Evolutionary conservation across 2,797 vertebrate species (phyloP).

Genomic region (Manis crassicaudata): DNA sequence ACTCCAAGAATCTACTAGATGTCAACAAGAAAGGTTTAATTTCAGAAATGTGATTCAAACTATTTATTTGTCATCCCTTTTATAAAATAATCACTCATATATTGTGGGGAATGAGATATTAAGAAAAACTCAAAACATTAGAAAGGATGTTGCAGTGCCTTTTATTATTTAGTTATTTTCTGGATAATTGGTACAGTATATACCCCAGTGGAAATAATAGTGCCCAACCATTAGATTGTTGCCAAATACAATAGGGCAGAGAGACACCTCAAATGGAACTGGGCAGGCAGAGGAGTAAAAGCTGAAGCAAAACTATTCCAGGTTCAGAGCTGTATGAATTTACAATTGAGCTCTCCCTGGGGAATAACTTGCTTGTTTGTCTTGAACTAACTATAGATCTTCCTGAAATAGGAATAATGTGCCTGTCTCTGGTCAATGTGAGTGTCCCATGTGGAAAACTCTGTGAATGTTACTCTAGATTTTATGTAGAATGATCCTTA

Average conservation of each 20-base stretch:
- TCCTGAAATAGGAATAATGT: neutral
- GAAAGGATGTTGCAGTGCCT: neutral
- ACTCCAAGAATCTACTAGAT: constrained; percentile 55
- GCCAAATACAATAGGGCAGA: neutral
- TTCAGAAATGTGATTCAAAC: constrained; percentile 38
- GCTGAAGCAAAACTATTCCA: neutral
- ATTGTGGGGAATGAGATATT: neutral
- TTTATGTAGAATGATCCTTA: neutral
- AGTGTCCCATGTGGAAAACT: neutral
- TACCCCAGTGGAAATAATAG: neutral
- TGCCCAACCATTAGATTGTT: neutral
- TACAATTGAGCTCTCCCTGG: neutral
- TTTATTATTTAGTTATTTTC: constrained; percentile 6
- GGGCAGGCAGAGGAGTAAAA: neutral
- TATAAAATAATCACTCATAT: constrained; percentile 48
- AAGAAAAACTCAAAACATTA: constrained; percentile 27
- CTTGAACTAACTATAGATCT: neutral
- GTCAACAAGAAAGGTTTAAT: constrained; percentile 49
- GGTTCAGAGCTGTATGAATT: neutral
- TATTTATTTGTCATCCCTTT: neutral
- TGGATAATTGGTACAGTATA: neutral
- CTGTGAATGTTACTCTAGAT: neutral
- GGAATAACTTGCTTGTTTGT: neutral
- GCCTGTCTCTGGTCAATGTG: neutral
- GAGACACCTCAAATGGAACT: neutral